Base-by-base conservation (phyloP, 2,113 vertebrate species). In the Scalopus aquaticus region DNA sequence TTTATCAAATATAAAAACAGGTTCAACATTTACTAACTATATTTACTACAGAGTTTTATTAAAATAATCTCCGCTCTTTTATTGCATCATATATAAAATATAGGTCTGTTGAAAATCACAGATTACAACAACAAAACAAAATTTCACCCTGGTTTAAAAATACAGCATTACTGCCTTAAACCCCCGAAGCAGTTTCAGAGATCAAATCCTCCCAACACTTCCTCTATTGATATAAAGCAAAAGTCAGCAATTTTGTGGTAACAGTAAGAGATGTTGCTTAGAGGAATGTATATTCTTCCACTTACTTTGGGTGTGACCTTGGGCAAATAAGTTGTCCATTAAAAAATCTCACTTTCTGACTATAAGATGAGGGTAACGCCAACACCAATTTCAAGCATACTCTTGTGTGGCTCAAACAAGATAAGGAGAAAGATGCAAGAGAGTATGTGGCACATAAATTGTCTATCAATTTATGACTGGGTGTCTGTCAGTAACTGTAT, bases 1-100 rank as follows among this genome's bases (percentile, higher is more conserved):
- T 49, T 42, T 76, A 86, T 49, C 26, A 74, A 81, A 60, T 81
- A 76, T 69, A 80, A 87, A 88, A 91, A 88, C 37, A 87, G 37
- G 12, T 37, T 60, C 10, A 60, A 62, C n/a, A 87, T 80, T 91
- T 44, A 37, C 83, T 70, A 83, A 69, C 44, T 77, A 69, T 13
- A 88, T 26, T 82, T 67, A 89, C 67, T 91, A 91, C 9, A 30
- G 72, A 93, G 26, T 58, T 17, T 58, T 64, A 86, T 85, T 72
- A n/a, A 60, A n/a, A 85, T 86, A n/a, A 86, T n/a, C 32, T 56
- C 32, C 82, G 42, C 83, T 73, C 64, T 92, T 67, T 85, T 46
- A 77, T 37, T 62, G 67, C 49, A 76, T 51, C 39, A n/a, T 16
- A 95, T 7, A 86, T 37, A 76, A 91, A 81, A 5, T 49, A 85